These are phyloP conservation scores for Poecilobothrus nobilitatus DNA, from an alignment of 2,888 invertebrate species.

Conservation along the genomic window DNA sequence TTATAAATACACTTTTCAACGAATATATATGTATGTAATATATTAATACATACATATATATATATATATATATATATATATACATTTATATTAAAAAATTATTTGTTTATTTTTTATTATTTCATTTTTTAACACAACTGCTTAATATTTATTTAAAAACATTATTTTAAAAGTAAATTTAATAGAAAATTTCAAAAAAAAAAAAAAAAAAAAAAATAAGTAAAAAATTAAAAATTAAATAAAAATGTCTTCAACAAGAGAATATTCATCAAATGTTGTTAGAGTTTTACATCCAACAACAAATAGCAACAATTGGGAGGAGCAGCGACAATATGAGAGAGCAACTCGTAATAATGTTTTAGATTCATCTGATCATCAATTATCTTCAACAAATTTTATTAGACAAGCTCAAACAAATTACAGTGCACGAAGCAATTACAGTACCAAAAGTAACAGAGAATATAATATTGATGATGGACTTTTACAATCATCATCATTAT, in stretches of 20 bases:
- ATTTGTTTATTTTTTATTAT: too few species aligned
- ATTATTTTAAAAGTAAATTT: not conserved
- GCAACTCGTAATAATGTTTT: not conserved
- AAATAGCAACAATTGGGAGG: not conserved
- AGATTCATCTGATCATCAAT: not conserved
- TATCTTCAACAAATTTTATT: not conserved
- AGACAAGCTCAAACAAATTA: not conserved
- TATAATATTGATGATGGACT: not conserved
- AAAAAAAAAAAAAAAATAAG: not conserved
- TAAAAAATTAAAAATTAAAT: not conserved
- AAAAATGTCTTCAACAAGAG: not conserved
- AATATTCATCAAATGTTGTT: not conserved
- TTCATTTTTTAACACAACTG: not conserved
- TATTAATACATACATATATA: not conserved
- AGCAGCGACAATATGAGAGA: not conserved
- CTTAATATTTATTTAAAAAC: not conserved
- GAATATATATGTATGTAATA: slow-evolving; percentile 2
- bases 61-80: not conserved
- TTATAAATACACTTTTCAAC: not conserved
- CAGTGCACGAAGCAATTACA: not conserved
- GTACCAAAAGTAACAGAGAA: not conserved
- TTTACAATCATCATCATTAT: not conserved
- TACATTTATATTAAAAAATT: too few species aligned
- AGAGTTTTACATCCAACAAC: not conserved
- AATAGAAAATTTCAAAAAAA: not conserved